phyloP scores from a whole-genome alignment of 2,113 vertebrate genomes.

The Mormyrus iriodes region DNA sequence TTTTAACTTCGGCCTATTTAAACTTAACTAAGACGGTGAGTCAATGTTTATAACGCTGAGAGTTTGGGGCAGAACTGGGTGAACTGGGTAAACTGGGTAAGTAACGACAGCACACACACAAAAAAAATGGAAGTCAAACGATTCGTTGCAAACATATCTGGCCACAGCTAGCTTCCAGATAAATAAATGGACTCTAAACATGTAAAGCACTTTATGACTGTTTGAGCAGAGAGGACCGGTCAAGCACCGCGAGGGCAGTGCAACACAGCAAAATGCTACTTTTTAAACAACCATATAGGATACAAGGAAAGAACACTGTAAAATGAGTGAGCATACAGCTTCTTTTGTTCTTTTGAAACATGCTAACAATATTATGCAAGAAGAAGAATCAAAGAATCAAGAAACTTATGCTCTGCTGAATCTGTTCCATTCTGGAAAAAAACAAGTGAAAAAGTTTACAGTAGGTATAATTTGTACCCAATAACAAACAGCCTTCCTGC shows the following conservation, averaged over 20 bases:
- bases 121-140: not conserved
- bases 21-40: not conserved
- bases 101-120: not conserved
- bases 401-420: not conserved
- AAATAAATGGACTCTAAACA: not conserved
- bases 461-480: not conserved
- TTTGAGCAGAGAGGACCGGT: not conserved
- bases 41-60: not conserved
- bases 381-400: not conserved
- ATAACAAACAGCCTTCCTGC: not conserved
- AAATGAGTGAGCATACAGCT: not conserved
- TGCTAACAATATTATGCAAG: not conserved
- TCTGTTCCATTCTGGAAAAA: not conserved
- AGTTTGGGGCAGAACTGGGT: not conserved
- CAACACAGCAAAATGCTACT: not conserved
- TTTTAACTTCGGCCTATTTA: not conserved
- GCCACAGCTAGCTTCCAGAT: not conserved
- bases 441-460: not conserved
- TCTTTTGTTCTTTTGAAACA: not conserved
- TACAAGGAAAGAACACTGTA: not conserved
- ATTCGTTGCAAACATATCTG: not conserved
- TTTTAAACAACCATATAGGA: not conserved
- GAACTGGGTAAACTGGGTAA: not conserved
- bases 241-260: not conserved
- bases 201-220: not conserved